Evolutionary conservation across 2,888 invertebrate species (phyloP).

Genomic region (Reticulitermes lucifugus): DNA sequence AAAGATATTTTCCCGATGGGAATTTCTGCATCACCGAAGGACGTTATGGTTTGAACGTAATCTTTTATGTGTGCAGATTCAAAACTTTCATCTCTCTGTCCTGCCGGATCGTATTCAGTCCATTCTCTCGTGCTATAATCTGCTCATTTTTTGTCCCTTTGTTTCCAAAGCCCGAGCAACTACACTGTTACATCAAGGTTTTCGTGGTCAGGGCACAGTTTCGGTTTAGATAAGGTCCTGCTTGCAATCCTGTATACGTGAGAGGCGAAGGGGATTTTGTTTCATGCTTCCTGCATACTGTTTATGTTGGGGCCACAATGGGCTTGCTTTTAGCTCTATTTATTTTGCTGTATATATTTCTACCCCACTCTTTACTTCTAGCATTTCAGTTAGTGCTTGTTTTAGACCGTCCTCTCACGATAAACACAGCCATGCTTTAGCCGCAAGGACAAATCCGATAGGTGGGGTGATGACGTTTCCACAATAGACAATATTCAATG

Average conservation of each 20-base stretch:
- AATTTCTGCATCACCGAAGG: not conserved
- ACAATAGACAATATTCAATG: no score
- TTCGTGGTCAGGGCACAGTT: not conserved
- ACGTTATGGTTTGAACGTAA: not conserved
- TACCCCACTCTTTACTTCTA: not conserved
- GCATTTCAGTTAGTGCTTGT: not conserved
- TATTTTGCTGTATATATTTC: not conserved
- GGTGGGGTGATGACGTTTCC: no score
- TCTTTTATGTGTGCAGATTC: not conserved
- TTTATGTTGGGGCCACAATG: not conserved
- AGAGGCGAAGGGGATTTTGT: not conserved
- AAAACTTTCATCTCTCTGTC: not conserved
- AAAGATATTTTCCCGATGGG: no score
- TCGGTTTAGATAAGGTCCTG: not conserved
- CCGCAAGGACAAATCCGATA: no score
- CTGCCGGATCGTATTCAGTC: not conserved
- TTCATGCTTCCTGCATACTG: not conserved
- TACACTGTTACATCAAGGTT: slow-evolving; percentile 1
- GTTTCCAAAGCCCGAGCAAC: not conserved
- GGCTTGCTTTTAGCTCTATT: not conserved
- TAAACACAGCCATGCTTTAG: no score
- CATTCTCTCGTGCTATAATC: not conserved
- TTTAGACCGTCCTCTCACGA: not conserved
- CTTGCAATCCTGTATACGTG: not conserved
- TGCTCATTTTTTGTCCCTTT: not conserved